These are phyloP conservation scores for Actenoides hombroni DNA, from an alignment of 2,113 vertebrate species.

Conservation along the genomic window DNA sequence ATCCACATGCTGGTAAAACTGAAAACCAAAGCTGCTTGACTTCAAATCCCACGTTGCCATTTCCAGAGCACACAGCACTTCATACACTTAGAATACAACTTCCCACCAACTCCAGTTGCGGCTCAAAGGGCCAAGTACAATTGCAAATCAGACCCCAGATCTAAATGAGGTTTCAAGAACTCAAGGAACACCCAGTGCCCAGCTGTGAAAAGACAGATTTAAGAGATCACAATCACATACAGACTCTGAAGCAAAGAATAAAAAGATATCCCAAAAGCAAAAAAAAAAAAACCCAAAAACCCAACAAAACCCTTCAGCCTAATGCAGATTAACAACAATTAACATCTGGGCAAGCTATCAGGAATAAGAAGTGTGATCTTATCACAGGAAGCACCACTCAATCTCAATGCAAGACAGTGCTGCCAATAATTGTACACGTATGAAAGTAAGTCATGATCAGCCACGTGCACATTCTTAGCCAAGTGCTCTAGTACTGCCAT, in stretches of 20 bases:
- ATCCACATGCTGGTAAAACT: background rate
- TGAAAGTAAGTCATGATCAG: background rate
- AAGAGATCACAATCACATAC: background rate
- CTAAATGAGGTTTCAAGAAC: constrained; percentile 32
- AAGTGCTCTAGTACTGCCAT: background rate
- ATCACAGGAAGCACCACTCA: constrained; percentile 36
- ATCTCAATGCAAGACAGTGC: background rate
- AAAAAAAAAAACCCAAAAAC: background rate
- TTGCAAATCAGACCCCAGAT: background rate
- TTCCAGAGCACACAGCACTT: background rate
- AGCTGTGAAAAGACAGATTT: constrained; percentile 25
- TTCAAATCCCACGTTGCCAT: background rate
- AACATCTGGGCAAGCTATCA: background rate
- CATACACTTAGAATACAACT: background rate
- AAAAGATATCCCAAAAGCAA: background rate
- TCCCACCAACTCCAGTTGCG: background rate
- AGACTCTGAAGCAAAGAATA: background rate
- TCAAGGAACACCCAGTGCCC: background rate
- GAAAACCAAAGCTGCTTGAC: background rate
- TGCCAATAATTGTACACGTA: background rate
- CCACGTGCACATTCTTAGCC: background rate
- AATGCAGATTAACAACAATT: background rate
- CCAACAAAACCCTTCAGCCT: background rate
- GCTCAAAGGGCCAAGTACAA: background rate
- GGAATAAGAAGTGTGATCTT: background rate